Base-by-base conservation (phyloP, 2,113 vertebrate genomes). In the Chloropsis hardwickii region DNA sequence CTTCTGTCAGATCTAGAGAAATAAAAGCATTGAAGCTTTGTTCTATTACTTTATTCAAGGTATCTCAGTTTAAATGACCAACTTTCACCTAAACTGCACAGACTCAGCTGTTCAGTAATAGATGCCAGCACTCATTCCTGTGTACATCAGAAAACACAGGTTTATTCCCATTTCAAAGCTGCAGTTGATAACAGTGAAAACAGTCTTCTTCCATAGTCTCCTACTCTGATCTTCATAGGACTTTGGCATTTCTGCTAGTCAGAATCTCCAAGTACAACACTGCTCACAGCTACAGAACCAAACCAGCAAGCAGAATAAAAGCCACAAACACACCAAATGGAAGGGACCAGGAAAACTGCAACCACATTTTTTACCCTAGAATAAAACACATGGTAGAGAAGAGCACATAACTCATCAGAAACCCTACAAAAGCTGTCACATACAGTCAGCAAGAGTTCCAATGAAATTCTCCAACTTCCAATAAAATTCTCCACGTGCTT, bases 1-100 rank as follows among this genome's bases (percentile, higher is more conserved):
- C 91, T 88, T 96, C 95, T 54, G 88, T 69, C 84, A 91, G 64
- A 48, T 94, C 97, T 97, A 88, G 70, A 85, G 64, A 91, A 94
- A 94, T 27, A 92, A 88, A 87, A 86, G 70, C 77, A 80, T 28
- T 42, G 61, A 69, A 67, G 66, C 37, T 94, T 74, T 76, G 44
- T 89, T 95, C 81, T 89, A 48, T 70, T 57, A 71, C 53, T 90
- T 90, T 66, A 37, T 53, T 90, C 82, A 81, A 81, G 42, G 18
- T 51, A 94, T 40, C 54, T 94, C 81, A 33, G 27, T 88, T 89
- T 81, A 91, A 96, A 91, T 73, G 24, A 87, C 21, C 29, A 65
- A 29, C 70, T 86, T 96, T 81, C 57, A 88, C 54, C 60, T 33
- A 67, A 84, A 85, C 9, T 87, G 77, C 81, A 87, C 33, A 90